Evolutionary conservation across 1,140 invertebrate species (phyloP).

Genomic region (Xylocopa sonorina): DNA sequence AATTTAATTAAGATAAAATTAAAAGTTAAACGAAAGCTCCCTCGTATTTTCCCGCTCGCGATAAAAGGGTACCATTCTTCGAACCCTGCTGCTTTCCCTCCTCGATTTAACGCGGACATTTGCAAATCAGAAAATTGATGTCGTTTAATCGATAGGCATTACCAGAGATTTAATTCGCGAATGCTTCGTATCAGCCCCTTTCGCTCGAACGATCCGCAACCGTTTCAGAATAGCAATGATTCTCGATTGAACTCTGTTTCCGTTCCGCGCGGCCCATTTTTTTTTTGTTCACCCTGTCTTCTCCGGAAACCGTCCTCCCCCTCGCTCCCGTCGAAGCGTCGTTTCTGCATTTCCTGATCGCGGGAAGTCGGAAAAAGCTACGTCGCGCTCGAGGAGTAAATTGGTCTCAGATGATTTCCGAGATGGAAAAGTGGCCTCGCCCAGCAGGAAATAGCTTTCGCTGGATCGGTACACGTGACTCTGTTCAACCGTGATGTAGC

Average conservation of each 20-base stretch:
- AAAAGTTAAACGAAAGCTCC: no score
- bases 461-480: slow-evolving; percentile 6
- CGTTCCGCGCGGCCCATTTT: not conserved
- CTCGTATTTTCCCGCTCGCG: no score
- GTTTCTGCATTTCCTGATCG: not conserved
- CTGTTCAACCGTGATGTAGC: not conserved
- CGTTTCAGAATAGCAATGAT: not conserved
- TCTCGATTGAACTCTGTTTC: not conserved
- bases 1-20: no score
- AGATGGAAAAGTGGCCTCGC: slow-evolving; percentile 30
- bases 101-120: no score
- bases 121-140: not conserved
- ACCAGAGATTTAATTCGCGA: not conserved
- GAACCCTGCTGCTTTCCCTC: no score
- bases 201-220: no score
- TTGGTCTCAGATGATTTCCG: slow-evolving; percentile 42
- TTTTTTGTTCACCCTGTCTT: not conserved
- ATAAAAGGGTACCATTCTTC: no score
- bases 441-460: slow-evolving; percentile 29
- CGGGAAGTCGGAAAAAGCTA: not conserved
- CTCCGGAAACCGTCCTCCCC: no score
- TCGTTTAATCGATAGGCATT: not conserved
- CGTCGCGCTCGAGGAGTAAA: slow-evolving; percentile 11
- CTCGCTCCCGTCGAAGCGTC: not conserved
- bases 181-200: no score